Base-by-base conservation (phyloP, 2,113 vertebrate genomes). In the Silurus meridionalis region DNA sequence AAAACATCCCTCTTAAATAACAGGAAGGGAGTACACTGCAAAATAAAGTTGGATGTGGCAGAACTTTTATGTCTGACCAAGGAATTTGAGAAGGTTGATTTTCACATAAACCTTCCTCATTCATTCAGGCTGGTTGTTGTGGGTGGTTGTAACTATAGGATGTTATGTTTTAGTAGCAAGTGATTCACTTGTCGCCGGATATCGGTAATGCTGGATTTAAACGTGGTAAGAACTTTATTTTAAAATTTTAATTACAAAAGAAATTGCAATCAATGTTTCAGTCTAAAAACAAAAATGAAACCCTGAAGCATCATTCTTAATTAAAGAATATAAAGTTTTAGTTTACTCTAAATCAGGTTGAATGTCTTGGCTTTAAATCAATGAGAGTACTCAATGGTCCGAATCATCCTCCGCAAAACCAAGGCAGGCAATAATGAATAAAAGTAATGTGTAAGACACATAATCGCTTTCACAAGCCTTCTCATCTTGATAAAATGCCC, bases 1-100 rank as follows among this genome's bases (percentile, higher is more conserved):
- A 89, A 93, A 93, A 92, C 93, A 93, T 94, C 89, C 87, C 88
- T 87, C 89, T 91, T 87, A 91, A 92, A 94, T 91, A 94, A 94
- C 93, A 94, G 93, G 93, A 94, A 95, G 93, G 92, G 94, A 93
- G 92, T 92, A 87, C 89, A 88, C 91, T 92, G 88, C 78, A 92
- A 93, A 94, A 93, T 92, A 92, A 91, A 92, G 90, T 86, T 91
- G 93, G 91, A 93, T 93, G 94, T 91, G 93, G 92, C 89, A 72
- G 63, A 91, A 75, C 82, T 87, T 92, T 92, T 84, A 89, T 91
- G 90, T 87, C 89, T 85, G 55, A 90, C 92, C 89, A 85, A 90
- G 90, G 91, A 87, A 87, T 85, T 89, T n/a, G 81, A 74, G 86
- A 75, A 83, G 87, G 82, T 79, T 89, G 83, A 90, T 92, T 92